Evolutionary conservation across 2,113 vertebrate genomes (phyloP).

Genomic region (Mesoclemmys tuberculata): DNA sequence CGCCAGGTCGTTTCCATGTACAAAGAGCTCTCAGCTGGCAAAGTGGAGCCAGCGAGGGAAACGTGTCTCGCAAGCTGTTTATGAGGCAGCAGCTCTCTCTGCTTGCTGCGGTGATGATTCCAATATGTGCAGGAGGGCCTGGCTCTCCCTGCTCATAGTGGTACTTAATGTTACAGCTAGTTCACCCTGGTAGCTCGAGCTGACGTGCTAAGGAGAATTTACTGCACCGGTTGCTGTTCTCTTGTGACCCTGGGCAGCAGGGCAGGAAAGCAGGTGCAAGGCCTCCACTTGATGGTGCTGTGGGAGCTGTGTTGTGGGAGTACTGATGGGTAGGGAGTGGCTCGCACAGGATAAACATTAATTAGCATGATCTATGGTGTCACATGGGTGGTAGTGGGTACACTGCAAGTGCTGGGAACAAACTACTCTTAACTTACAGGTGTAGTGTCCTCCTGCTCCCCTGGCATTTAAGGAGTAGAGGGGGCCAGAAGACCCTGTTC

Average conservation of each 20-base stretch:
- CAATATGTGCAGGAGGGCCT: background rate
- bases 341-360: background rate
- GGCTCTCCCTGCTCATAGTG: background rate
- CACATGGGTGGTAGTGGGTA: background rate
- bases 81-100: background rate
- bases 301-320: background rate
- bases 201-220: background rate
- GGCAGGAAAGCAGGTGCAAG: background rate
- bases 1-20: background rate
- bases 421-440: background rate
- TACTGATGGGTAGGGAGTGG: background rate
- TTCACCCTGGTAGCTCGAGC: background rate
- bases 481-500: background rate
- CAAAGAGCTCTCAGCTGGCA: background rate
- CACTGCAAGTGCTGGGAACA: background rate
- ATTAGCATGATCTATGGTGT: background rate
- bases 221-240: background rate
- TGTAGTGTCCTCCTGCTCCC: background rate
- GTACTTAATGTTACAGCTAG: background rate
- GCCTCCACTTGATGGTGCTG: background rate
- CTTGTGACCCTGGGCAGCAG: accelerated
- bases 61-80: background rate
- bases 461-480: background rate
- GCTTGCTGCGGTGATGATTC: background rate
- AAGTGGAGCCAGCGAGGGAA: accelerated